These are phyloP conservation scores for Labroides dimidiatus DNA, from an alignment of 2,797 vertebrate species.

Conservation along the genomic window DNA sequence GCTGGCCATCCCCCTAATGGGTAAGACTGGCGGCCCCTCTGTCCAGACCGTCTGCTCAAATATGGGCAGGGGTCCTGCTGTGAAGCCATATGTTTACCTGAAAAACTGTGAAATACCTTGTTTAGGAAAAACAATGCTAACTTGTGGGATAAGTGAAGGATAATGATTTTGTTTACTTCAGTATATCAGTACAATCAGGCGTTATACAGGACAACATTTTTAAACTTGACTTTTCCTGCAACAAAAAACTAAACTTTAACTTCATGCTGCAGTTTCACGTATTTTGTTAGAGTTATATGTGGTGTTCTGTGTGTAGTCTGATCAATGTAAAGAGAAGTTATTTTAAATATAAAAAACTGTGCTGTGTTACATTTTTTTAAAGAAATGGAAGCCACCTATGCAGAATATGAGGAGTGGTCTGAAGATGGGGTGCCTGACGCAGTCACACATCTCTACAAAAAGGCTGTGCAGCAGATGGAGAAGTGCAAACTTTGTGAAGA, in stretches of 20 bases:
- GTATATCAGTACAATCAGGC: no score
- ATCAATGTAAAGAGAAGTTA: background rate
- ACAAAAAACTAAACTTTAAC: no score
- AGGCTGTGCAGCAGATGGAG: conserved; percentile 89
- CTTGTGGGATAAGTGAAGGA: background rate
- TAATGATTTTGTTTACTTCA: no score
- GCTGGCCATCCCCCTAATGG: conserved; percentile 92
- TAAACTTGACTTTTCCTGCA: no score
- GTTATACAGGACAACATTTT: no score
- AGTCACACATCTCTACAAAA: conserved; percentile 86
- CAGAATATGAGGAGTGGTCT: conserved; percentile 96
- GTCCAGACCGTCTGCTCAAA: conserved; percentile 39
- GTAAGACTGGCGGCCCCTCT: conserved; percentile 78
- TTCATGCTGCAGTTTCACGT: background rate
- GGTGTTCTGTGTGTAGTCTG: background rate
- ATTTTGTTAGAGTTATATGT: background rate
- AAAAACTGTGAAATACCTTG: conserved; percentile 5
- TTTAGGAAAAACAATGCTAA: background rate
- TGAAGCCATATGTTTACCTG: conserved; percentile 14
- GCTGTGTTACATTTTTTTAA: conserved; percentile 31
- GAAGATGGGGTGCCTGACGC: conserved; percentile 88
- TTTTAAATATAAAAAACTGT: no score
- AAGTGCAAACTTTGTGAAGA: conserved; percentile 90
- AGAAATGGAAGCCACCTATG: conserved; percentile 95
- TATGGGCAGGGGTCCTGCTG: conserved; percentile 28